These are phyloP conservation scores for Acleris laterana DNA, from an alignment of 2,888 invertebrate species.

Conservation along the genomic window DNA sequence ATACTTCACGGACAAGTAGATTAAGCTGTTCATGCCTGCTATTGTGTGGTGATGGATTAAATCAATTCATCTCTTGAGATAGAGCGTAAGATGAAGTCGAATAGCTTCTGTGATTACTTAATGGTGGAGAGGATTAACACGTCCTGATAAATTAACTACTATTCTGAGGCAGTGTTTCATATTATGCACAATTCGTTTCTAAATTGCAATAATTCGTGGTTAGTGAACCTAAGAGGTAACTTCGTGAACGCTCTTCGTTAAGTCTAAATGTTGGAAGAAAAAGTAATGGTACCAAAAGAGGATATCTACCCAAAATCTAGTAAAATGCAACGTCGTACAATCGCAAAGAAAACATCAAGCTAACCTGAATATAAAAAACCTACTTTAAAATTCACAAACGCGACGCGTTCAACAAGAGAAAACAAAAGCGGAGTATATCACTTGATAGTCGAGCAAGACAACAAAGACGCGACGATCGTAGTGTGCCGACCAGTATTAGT, in stretches of 20 bases:
- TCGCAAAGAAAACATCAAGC: too few relatives aligned
- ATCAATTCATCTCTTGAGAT: constrained; percentile 58
- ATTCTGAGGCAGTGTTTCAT: background rate
- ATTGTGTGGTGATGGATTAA: constrained; percentile 60
- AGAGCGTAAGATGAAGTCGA: constrained; percentile 52
- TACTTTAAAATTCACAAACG: background rate
- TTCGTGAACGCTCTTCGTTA: background rate
- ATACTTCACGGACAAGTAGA: constrained; percentile 68
- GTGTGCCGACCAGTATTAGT: constrained; percentile 79
- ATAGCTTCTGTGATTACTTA: constrained; percentile 55
- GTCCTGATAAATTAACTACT: background rate
- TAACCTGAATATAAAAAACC: background rate
- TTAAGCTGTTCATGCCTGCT: constrained; percentile 64
- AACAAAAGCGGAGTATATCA: constrained; percentile 1
- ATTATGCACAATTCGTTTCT: too few relatives aligned
- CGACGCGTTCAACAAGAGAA: constrained; percentile 3
- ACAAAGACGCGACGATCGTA: constrained; percentile 61
- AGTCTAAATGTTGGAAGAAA: too few relatives aligned
- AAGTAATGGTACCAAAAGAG: too few relatives aligned
- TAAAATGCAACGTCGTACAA: too few relatives aligned
- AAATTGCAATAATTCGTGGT: too few relatives aligned
- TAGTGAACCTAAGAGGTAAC: background rate
- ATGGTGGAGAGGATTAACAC: constrained; percentile 39
- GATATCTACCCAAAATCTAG: constrained; percentile 9
- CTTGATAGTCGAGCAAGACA: constrained; percentile 15